phyloP scores from a whole-genome alignment of 2,113 vertebrate species.

The Grantiella picta region DNA sequence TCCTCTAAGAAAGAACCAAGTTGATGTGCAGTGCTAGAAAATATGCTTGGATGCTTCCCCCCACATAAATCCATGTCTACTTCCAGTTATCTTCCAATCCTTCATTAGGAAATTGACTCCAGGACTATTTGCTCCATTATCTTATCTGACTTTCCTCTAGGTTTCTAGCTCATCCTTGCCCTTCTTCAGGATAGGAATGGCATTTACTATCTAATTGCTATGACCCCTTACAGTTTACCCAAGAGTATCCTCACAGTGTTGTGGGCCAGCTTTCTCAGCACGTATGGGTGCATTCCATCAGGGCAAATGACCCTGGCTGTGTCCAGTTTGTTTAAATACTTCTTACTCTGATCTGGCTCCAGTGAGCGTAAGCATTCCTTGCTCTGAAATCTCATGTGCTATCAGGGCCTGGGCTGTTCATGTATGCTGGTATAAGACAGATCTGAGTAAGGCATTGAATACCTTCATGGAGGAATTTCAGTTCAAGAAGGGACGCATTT shows the following conservation, averaged over 20 bases:
- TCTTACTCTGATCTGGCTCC: neutral
- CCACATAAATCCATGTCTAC: neutral
- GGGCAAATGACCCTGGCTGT: neutral
- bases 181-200: neutral
- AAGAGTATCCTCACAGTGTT: neutral
- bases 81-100: neutral
- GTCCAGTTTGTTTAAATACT: neutral
- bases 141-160: neutral
- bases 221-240: neutral
- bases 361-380: neutral
- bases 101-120: neutral
- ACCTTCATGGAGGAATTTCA: neutral
- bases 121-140: neutral
- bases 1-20: neutral
- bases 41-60: neutral
- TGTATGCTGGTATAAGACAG: rapidly evolving
- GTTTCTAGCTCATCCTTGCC: neutral
- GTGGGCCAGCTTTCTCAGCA: neutral
- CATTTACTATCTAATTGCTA: neutral
- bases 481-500: neutral
- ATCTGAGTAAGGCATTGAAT: neutral
- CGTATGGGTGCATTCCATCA: rapidly evolving
- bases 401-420: neutral
- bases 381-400: neutral
- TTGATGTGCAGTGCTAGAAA: neutral